phyloP scores from a whole-genome alignment of 2,797 vertebrate species.

The Cichlasoma orientale region DNA sequence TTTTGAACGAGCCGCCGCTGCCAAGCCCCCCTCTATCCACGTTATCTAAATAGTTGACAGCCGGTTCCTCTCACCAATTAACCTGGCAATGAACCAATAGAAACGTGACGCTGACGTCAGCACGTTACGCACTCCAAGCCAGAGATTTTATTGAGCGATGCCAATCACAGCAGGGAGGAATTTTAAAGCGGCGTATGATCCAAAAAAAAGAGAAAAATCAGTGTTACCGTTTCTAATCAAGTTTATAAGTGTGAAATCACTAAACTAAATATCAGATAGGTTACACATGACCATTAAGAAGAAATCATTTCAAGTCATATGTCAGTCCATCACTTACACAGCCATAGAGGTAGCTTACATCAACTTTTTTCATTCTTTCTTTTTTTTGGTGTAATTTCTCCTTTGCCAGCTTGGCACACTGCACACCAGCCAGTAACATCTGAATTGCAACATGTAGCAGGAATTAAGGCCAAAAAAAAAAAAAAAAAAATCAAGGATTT shows the following conservation, averaged over 20 bases:
- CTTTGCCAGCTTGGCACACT: slow-evolving; percentile 52
- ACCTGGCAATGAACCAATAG: slow-evolving; percentile 50
- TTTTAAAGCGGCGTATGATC: neutral
- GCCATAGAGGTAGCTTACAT: slow-evolving; percentile 70
- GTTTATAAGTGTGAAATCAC: slow-evolving; percentile 57
- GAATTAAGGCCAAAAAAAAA: slow-evolving; percentile 66
- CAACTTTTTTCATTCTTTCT: slow-evolving; percentile 17
- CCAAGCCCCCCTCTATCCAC: neutral
- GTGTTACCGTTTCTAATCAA: slow-evolving; percentile 41
- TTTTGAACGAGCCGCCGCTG: slow-evolving; percentile 24
- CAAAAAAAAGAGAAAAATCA: slow-evolving; percentile 20
- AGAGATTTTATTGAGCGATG: neutral
- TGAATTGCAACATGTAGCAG: slow-evolving; percentile 45
- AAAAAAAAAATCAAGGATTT: slow-evolving; percentile 47
- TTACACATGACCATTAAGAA: slow-evolving; percentile 50
- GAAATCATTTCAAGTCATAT: slow-evolving; percentile 54
- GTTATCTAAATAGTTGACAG: slow-evolving; percentile 66
- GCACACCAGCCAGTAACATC: slow-evolving; percentile 46
- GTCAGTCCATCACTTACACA: slow-evolving; percentile 57
- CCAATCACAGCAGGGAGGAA: neutral
- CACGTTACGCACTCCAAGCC: slow-evolving; percentile 5
- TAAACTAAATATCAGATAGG: slow-evolving; percentile 43
- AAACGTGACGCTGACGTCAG: slow-evolving; percentile 24
- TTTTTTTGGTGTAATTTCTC: slow-evolving; percentile 49
- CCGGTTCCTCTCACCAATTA: slow-evolving; percentile 57